phyloP scores from a whole-genome alignment of 2,797 vertebrate species.

The Myotis myotis region DNA sequence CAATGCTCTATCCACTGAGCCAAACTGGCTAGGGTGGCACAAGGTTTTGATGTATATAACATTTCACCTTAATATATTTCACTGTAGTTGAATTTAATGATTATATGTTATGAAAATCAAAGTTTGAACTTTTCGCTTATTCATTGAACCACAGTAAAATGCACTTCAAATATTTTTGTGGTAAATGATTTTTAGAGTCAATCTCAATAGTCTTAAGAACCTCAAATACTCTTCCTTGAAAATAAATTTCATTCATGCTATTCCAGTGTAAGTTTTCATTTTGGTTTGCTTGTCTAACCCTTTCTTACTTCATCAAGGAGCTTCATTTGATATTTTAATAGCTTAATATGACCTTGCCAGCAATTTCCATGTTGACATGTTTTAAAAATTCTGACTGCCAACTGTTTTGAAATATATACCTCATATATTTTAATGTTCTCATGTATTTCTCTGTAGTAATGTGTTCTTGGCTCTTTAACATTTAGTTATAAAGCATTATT shows the following conservation, averaged over 20 bases:
- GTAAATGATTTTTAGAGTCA: not conserved
- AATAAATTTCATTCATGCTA: not conserved
- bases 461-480: not conserved
- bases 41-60: not conserved
- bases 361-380: not conserved
- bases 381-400: constrained; percentile 40
- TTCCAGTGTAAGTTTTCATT: not conserved
- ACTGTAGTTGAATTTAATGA: not conserved
- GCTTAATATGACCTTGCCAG: not conserved
- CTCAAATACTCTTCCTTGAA: not conserved
- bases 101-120: not conserved
- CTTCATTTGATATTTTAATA: constrained; percentile 29
- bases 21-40: too few species aligned
- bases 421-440: not conserved
- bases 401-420: not conserved
- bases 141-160: not conserved
- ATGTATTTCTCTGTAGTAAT: not conserved
- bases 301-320: not conserved
- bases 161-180: constrained; percentile 4
- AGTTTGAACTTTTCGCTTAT: not conserved
- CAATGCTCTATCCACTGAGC: too few species aligned
- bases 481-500: not conserved
- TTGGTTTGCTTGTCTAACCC: not conserved
- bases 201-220: not conserved
- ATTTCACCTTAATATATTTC: not conserved